These are phyloP conservation scores for Drosophila kanekoi DNA, from an alignment of 2,888 invertebrate species.

Conservation along the genomic window DNA sequence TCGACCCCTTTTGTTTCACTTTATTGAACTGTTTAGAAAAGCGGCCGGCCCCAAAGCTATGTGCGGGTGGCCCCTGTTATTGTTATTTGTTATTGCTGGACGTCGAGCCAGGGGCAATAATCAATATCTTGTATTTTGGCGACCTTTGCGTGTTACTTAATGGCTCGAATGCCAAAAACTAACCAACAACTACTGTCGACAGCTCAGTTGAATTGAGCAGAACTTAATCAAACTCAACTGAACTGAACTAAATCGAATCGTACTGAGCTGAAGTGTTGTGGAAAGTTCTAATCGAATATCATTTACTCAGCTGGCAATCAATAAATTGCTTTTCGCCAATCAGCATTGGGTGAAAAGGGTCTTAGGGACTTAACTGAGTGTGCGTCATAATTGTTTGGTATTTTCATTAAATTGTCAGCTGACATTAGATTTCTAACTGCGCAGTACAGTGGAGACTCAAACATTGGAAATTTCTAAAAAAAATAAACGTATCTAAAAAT, in stretches of 20 bases:
- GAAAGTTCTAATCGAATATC: slow-evolving; percentile 33
- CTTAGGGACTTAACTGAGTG: slow-evolving; percentile 12
- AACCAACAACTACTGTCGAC: slow-evolving; percentile 34
- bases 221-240: slow-evolving; percentile 22
- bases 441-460: neutral
- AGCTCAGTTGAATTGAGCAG: slow-evolving; percentile 21
- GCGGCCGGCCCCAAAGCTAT: neutral
- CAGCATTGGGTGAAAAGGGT: slow-evolving; percentile 21
- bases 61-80: slow-evolving; percentile 27
- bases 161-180: slow-evolving; percentile 52
- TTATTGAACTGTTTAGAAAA: slow-evolving; percentile 29
- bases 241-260: slow-evolving; percentile 10
- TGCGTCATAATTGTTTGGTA: slow-evolving; percentile 55
- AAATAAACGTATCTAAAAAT: too few relatives aligned
- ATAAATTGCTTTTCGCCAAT: slow-evolving; percentile 60
- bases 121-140: slow-evolving; percentile 66
- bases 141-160: slow-evolving; percentile 71
- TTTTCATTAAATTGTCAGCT: slow-evolving; percentile 45
- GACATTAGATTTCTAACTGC: slow-evolving; percentile 10
- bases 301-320: slow-evolving; percentile 60
- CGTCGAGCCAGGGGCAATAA: slow-evolving; percentile 68
- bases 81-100: slow-evolving; percentile 44
- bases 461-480: neutral
- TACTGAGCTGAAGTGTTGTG: slow-evolving; percentile 28
- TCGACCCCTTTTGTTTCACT: slow-evolving; percentile 35